Base-by-base conservation (phyloP, 92 coral and sea anemone genomes). In the Ricordea florida region DNA sequence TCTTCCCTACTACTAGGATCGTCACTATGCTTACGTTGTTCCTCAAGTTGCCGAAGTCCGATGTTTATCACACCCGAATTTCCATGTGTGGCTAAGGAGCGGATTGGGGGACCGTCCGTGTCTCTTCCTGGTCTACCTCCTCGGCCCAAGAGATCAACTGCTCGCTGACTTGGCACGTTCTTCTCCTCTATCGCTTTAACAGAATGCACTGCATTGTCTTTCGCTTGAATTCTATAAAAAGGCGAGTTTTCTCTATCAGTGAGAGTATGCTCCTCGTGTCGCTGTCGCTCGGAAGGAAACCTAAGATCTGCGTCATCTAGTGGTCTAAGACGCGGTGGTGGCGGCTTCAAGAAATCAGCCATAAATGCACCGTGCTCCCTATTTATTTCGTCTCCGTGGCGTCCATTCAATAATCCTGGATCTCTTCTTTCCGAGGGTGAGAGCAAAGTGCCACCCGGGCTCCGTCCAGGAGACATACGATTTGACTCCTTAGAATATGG, bases 301-400 rank as follows among this genome's bases (percentile, higher is more conserved):
- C 93, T 60, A 18, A 88, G 21, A 13, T 91, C 97, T 30, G 70
- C 64, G 32, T 88, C 97, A 36, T 84, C 97, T 13, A 91, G 58
- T 6, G 97, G 65, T 34, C 97, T 90, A 38, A 91, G 76, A 3
- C 93, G 93, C 8, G 97, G 97, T 5, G 93, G 97, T n/a, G 90
- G 93, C 6, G 90, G 81, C 58, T 91, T 91, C 22, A 91, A 74
- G 31, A 81, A 75, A 18, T 91, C 92, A n/a, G 58, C 61, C 47
- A 83, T 64, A 22, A 60, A 58, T 18, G 85, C 18, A 11, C 64
- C 77, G 37, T 77, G 89, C 16, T 88, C 90, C 48, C 90, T 78
- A 18, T 62, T 62, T 41, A 52, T 41, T 21, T 73, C 80, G 31
- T 82, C 92, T 18, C 65, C 76, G 14, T 32, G 44, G 16, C 92